Percentiles rank a stretch among this genome's conserved stretches.
phyloP scores from a whole-genome alignment of 1,140 invertebrate species.

The Ephestia elutella region DNA sequence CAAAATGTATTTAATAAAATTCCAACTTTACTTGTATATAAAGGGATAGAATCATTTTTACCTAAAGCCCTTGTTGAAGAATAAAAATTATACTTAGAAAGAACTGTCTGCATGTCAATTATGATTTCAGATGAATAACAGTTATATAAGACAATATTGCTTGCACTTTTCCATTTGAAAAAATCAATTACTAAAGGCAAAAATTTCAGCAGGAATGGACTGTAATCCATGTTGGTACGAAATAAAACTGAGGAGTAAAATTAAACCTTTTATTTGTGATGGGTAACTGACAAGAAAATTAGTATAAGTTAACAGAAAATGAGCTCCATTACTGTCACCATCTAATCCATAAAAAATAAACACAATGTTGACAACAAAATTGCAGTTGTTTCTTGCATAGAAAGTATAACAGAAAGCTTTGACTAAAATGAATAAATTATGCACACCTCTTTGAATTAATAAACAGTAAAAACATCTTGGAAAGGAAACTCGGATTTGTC shows the following conservation, averaged over 20 bases:
- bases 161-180: slow-evolving; percentile 39
- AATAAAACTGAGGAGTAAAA: background rate
- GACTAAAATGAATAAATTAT: slow-evolving; percentile 13
- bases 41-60: background rate
- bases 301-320: slow-evolving; percentile 1
- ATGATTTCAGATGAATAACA: slow-evolving; percentile 24
- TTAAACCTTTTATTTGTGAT: slow-evolving; percentile 10
- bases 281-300: slow-evolving; percentile 18
- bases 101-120: slow-evolving; percentile 8
- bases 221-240: slow-evolving; percentile 6
- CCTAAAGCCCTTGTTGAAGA: background rate
- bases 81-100: slow-evolving; percentile 6
- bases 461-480: slow-evolving; percentile 81
- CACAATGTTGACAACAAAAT: slow-evolving; percentile 7
- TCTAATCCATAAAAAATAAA: slow-evolving; percentile 17
- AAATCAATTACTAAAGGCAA: slow-evolving; percentile 26
- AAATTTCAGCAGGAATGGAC: slow-evolving; percentile 12
- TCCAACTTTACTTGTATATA: slow-evolving; percentile 23
- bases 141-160: slow-evolving; percentile 33
- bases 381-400: slow-evolving; percentile 5
- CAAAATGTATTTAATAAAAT: slow-evolving; percentile 42
- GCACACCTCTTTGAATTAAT: slow-evolving; percentile 12
- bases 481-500: slow-evolving; percentile 88
- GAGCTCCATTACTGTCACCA: slow-evolving; percentile 36
- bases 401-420: background rate